A percentile compares a stretch with the other conserved stretches of the same genome.
Evolutionary conservation across 1,140 invertebrate genomes (phyloP).

Genomic region (silkworm (Bombyx mori)): ASM3026992v2 NC_085128.1:1154501-1155000

Average conservation of each 20-base stretch:
- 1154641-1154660: constrained; percentile 70
- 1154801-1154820: too few relatives aligned
- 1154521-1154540: constrained; percentile 23
- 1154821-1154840: too few relatives aligned
- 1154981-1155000: too few relatives aligned
- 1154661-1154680: not conserved
- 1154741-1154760: constrained; percentile 27
- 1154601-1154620: constrained; percentile 39
- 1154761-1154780: constrained; percentile 31
- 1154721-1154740: constrained; percentile 13
- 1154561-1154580: constrained; percentile 69
- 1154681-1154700: constrained; percentile 8
- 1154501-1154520: constrained; percentile 9
- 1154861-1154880: constrained; percentile 49
- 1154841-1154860: too few relatives aligned
- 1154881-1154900: not conserved
- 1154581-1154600: constrained; percentile 68
- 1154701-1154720: constrained; percentile 10
- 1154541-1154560: constrained; percentile 56
- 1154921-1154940: too few relatives aligned
- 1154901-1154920: not conserved
- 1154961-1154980: too few relatives aligned
- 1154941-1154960: too few relatives aligned
- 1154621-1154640: constrained; percentile 58
- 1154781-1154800: constrained; percentile 20